Percentiles rank a stretch among this genome's conserved stretches.
Evolutionary conservation across 2,797 vertebrate genomes (phyloP).

Genomic region (Chelonia mydas): DNA sequence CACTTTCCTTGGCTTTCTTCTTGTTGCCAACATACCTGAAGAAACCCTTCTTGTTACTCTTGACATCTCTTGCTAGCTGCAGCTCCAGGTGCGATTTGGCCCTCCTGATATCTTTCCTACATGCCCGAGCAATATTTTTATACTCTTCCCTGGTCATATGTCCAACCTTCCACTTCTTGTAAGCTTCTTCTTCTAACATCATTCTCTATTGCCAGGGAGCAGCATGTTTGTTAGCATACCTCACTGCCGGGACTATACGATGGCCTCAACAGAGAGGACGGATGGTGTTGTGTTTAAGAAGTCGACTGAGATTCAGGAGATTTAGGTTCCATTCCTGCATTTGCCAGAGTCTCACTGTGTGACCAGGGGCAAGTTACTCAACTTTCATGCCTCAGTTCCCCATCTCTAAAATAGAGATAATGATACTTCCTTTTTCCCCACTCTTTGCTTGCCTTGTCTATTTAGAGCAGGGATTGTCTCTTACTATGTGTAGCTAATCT

Average conservation of each 20-base stretch:
- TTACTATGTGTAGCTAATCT: not conserved
- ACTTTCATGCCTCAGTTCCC: not conserved
- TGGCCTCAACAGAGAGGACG: not conserved
- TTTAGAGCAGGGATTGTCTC: not conserved
- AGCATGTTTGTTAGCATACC: not conserved
- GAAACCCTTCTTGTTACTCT: too few relatives aligned
- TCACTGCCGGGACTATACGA: not conserved
- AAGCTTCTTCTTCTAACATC: too few relatives aligned
- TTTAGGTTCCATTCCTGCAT: not conserved
- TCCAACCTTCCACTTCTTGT: too few relatives aligned
- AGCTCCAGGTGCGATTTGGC: too few relatives aligned
- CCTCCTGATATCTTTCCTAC: too few relatives aligned
- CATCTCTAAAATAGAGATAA: not conserved
- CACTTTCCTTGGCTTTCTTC: too few relatives aligned
- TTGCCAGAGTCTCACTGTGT: not conserved
- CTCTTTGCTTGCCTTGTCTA: not conserved
- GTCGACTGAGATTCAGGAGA: not conserved
- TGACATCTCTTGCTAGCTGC: too few relatives aligned
- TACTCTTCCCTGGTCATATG: too few relatives aligned
- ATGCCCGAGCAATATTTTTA: too few relatives aligned
- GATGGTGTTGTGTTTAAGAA: not conserved
- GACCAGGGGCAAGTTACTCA: not conserved
- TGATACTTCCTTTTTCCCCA: not conserved
- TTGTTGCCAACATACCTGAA: too few relatives aligned
- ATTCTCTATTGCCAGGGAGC: not conserved